These are phyloP conservation scores for Palythoa grandiflora DNA, from an alignment of 92 coral and sea anemone species.

Conservation along the genomic window DNA sequence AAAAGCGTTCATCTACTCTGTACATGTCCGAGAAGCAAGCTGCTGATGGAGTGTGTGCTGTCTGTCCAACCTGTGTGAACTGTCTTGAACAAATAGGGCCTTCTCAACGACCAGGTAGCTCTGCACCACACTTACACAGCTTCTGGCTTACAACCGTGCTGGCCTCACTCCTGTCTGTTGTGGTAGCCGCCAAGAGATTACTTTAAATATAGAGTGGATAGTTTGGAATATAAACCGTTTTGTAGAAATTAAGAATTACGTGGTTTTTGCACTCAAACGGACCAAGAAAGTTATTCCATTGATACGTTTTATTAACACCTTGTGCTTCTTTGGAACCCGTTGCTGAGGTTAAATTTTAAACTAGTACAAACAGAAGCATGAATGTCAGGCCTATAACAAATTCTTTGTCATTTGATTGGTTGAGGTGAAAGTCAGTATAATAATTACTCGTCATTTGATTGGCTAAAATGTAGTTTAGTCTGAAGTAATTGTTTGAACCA, in stretches of 20 bases:
- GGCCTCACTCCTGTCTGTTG: neutral
- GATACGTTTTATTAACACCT: too few relatives aligned
- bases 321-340: too few relatives aligned
- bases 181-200: neutral
- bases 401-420: too few relatives aligned
- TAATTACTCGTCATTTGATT: too few relatives aligned
- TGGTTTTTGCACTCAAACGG: neutral
- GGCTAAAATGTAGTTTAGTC: too few relatives aligned
- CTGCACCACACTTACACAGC: constrained; percentile 37
- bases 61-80: constrained; percentile 76
- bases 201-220: neutral
- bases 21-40: constrained; percentile 72
- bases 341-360: too few relatives aligned
- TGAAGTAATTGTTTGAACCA: too few relatives aligned
- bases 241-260: too few relatives aligned
- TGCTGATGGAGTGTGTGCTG: constrained; percentile 67
- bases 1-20: constrained; percentile 72
- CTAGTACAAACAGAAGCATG: too few relatives aligned
- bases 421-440: too few relatives aligned
- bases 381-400: too few relatives aligned
- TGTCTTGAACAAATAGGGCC: constrained; percentile 43
- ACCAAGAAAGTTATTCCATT: neutral
- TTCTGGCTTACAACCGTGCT: constrained; percentile 8
- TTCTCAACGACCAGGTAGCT: neutral
- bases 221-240: neutral